Percentiles rank a stretch among this genome's conserved stretches.
Conservation (phyloP, 2,888 invertebrate genomes). For the Bhutanitis thaidina region DNA sequence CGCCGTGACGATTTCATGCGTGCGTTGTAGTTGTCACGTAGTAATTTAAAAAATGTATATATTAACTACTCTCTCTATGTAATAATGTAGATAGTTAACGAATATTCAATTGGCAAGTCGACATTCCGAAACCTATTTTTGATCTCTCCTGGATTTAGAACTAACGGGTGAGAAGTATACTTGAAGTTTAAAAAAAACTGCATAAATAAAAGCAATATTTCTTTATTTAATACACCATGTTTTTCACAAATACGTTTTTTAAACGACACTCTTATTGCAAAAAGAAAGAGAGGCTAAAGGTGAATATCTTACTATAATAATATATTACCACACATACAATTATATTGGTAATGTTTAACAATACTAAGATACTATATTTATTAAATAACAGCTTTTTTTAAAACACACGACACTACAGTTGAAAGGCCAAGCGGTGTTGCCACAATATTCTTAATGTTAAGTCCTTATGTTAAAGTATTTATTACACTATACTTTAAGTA, state of each 20-base stretch:
- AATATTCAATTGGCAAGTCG: too few relatives aligned
- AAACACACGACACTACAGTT: conserved; percentile 68
- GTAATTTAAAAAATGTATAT: too few relatives aligned
- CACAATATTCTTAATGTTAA: conserved; percentile 47
- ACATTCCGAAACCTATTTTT: too few relatives aligned
- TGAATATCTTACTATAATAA: conserved; percentile 49
- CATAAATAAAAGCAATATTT: conserved; percentile 34
- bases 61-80: too few relatives aligned
- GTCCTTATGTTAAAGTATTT: conserved; percentile 7
- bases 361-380: conserved; percentile 33
- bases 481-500: conserved; percentile 18
- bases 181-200: neutral
- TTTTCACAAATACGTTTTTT: conserved; percentile 75
- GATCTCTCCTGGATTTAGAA: too few relatives aligned
- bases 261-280: conserved; percentile 78
- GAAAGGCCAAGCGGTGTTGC: conserved; percentile 80
- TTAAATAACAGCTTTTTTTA: conserved; percentile 51
- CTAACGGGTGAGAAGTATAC: too few relatives aligned
- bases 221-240: conserved; percentile 66
- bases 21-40: too few relatives aligned
- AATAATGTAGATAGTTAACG: too few relatives aligned
- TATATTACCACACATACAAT: conserved; percentile 34
- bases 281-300: conserved; percentile 68
- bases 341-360: conserved; percentile 33
- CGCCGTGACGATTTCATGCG: too few relatives aligned